Percentiles rank a stretch among this genome's conserved stretches.
These are phyloP conservation scores for Eupeodes luniger DNA, from an alignment of 2,888 invertebrate species.

Conservation along the genomic window DNA sequence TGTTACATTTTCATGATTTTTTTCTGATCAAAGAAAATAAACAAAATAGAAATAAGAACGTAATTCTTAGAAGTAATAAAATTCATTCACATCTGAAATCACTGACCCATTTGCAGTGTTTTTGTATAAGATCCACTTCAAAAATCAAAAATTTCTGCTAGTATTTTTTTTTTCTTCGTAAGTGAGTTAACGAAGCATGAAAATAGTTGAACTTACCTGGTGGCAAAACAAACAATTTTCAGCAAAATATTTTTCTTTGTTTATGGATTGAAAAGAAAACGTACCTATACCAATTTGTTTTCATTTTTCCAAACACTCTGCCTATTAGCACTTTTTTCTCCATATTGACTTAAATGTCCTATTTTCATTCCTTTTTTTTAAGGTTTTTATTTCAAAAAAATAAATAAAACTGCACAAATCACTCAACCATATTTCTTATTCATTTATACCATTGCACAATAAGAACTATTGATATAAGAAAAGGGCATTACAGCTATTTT, in stretches of 20 bases:
- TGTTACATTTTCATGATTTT: too few relatives aligned
- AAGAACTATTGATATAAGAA: constrained; percentile 31
- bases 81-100: neutral
- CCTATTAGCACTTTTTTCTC: constrained; percentile 32
- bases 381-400: constrained; percentile 34
- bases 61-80: too few relatives aligned
- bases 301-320: constrained; percentile 13
- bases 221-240: constrained; percentile 19
- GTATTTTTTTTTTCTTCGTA: neutral
- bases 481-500: constrained; percentile 24
- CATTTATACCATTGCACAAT: neutral
- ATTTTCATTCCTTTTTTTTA: neutral
- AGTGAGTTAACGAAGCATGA: constrained; percentile 17
- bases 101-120: neutral
- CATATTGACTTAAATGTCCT: constrained; percentile 54
- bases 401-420: constrained; percentile 51
- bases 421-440: constrained; percentile 44
- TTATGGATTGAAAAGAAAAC: neutral
- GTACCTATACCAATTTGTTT: neutral
- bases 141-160: neutral
- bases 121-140: neutral
- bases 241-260: constrained; percentile 46
- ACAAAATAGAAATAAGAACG: too few relatives aligned
- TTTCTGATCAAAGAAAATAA: too few relatives aligned
- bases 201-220: neutral